Evolutionary conservation across 2,797 vertebrate genomes (phyloP).

Genomic region (Gobio occitaniae): DNA sequence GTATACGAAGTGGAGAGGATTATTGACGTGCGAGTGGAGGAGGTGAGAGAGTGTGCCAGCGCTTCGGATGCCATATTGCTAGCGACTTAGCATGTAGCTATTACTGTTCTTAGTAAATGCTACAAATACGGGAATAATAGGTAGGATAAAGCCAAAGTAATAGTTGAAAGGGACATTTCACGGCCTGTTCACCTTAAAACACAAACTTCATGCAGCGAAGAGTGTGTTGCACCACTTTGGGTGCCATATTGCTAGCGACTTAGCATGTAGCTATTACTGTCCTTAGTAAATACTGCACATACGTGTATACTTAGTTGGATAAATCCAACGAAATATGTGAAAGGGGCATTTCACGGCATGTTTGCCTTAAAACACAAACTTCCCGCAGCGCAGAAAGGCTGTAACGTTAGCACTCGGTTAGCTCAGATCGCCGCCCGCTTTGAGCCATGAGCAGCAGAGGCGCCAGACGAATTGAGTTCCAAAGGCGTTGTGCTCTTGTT

Average conservation of each 20-base stretch:
- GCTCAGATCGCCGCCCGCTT: neutral
- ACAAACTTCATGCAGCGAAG: neutral
- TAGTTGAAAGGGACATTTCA: neutral
- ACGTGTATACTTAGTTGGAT: neutral
- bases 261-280: conserved; percentile 22
- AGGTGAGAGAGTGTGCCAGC: conserved; percentile 76
- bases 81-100: conserved; percentile 48
- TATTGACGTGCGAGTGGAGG: conserved; percentile 90
- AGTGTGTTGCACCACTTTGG: conserved; percentile 47
- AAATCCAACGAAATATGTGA: neutral
- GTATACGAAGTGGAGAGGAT: conserved; percentile 97
- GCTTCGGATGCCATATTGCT: conserved; percentile 64
- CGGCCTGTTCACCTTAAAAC: neutral
- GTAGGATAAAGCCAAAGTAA: neutral
- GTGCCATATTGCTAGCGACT: conserved; percentile 61
- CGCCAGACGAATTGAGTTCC: neutral
- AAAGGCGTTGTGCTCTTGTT: neutral
- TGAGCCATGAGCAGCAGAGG: neutral
- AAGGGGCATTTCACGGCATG: neutral
- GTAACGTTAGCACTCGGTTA: neutral
- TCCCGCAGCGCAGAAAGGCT: neutral
- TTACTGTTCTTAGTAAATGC: neutral
- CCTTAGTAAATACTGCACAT: neutral
- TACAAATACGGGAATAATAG: neutral
- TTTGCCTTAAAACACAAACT: neutral